Evolutionary conservation across 2,888 invertebrate species (phyloP), one percentile per base, ranked within the genome.

Genomic region (Eupeodes latifasciatus): DNA sequence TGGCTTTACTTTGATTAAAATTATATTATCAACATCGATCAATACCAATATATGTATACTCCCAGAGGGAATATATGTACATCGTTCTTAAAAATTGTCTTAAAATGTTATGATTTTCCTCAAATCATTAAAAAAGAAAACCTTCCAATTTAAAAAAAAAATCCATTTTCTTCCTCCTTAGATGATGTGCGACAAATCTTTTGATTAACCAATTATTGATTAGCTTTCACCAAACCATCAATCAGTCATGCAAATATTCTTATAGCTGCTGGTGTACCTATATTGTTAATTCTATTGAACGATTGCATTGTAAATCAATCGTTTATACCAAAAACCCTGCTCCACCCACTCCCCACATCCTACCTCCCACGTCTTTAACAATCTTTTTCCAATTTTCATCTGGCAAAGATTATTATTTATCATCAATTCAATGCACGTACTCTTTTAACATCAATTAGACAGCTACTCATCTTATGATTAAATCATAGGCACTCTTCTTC

Each of bases 401-500:
- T 49, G n/a, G 34, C 34, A n/a, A 36, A 59, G 59, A 59, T 59
- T 59, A 59, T 59, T 59, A 36, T 36, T 47, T 19, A 64, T 44
- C 64, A 44, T 36, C 44, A 67, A 85, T 88, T 88, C 84, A 57
- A 55, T 75, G 74, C 88, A 81, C 85, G 88, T 81, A 77, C 64
- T 74, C 74, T 74, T 78, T 85, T 76, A 85, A 69, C 88, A 85
- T 85, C 88, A 88, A 88, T 88, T 88, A 88, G 84, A 78, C 88
- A 88, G 78, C 74, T 83, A 84, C 87, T 88, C 81, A 75, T 84
- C 88, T 85, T 81, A 78, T 88, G 88, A 88, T 84, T 81, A 84
- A 88, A 84, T 88, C 75, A 85, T 88, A 85, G 84, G 75, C 84
- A 85, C 62, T 51, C 81, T 88, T 78, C 81, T 78, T 78, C 64